Evolutionary conservation across 2,113 vertebrate species (phyloP).

Genomic region (Athene cunicularia): DNA sequence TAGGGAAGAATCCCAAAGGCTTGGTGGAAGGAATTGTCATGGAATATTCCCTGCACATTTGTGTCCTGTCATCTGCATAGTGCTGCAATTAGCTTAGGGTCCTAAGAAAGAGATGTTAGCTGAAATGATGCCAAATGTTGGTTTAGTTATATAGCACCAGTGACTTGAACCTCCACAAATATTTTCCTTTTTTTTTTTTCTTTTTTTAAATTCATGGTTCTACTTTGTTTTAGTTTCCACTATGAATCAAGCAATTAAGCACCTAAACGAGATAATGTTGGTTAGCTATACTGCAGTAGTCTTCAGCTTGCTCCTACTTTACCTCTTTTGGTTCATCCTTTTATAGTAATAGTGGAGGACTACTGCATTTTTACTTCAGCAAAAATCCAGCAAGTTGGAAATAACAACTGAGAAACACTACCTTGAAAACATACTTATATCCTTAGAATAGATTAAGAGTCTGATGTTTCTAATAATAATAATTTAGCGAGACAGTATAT

Average conservation of each 20-base stretch:
- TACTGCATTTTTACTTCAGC: not conserved
- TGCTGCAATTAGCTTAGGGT: not conserved
- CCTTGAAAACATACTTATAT: not conserved
- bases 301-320: not conserved
- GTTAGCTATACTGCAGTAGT: not conserved
- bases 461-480: conserved; percentile 32
- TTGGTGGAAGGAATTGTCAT: not conserved
- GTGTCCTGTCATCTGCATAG: not conserved
- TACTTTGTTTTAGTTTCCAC: not conserved
- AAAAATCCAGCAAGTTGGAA: not conserved
- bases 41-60: not conserved
- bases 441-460: conserved; percentile 5
- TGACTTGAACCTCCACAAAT: not conserved
- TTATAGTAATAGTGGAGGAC: not conserved
- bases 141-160: not conserved
- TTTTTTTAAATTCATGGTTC: not conserved
- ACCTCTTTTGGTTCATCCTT: not conserved
- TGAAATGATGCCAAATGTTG: not conserved
- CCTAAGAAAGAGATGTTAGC: not conserved
- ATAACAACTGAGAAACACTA: not conserved
- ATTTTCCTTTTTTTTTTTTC: not conserved
- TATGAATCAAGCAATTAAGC: not conserved
- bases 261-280: not conserved
- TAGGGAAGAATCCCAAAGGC: not conserved
- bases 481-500: not conserved